Evolutionary conservation across 2,888 invertebrate genomes (phyloP).

Genomic region (Nipponacmea schrenckii): DNA sequence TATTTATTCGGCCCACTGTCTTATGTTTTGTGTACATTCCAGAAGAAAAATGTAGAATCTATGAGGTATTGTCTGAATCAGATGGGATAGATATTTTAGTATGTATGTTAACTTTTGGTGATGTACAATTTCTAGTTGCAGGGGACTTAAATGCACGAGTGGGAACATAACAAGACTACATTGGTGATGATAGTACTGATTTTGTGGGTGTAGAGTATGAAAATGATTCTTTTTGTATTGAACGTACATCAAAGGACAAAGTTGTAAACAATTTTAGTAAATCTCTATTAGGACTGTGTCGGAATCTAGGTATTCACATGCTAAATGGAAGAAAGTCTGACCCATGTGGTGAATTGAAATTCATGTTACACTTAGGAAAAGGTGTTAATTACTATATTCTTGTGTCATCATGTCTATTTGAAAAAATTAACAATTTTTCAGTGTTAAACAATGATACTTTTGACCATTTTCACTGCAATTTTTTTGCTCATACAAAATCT

Average conservation of each 20-base stretch:
- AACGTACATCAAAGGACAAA: not conserved
- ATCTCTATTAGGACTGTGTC: not conserved
- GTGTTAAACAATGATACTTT: not conserved
- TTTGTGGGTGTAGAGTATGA: not conserved
- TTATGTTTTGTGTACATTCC: not conserved
- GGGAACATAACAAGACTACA: not conserved
- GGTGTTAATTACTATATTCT: not conserved
- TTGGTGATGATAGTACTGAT: not conserved
- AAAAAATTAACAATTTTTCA: not conserved
- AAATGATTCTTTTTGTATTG: not conserved
- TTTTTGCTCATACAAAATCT: not conserved
- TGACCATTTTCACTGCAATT: not conserved
- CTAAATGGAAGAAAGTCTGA: not conserved
- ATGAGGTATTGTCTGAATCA: not conserved
- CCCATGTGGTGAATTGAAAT: not conserved
- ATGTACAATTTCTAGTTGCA: no score
- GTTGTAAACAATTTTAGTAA: not conserved
- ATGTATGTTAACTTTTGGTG: not conserved
- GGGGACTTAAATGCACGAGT: not conserved
- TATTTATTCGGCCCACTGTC: not conserved
- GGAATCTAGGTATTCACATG: not conserved
- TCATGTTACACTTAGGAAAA: not conserved
- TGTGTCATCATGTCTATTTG: not conserved
- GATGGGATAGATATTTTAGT: not conserved
- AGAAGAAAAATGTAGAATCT: not conserved